Evolutionary conservation across 2,797 vertebrate species (phyloP), one percentile per base, ranked within the genome.

Genomic region (Sebastiscus albofasciatus): DNA sequence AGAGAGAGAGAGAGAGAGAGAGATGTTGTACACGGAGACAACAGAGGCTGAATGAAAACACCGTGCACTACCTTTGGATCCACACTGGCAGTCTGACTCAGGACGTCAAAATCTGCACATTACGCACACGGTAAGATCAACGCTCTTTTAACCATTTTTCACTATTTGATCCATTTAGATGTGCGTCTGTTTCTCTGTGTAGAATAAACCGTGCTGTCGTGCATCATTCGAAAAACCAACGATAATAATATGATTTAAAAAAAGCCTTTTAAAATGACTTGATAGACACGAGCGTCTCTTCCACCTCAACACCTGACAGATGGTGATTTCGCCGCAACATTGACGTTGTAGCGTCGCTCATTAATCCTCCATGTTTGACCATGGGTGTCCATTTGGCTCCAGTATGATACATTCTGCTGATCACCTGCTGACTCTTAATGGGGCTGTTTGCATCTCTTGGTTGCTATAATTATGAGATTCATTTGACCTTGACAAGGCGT

Each of bases 401-500:
- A 56, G 18, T 56, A 5, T 31, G 65, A 67, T 20, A 20, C 27
- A 34, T 3, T 33, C 13, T 36, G 33, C 29, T 16, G 27, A 61
- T 75, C 67, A 68, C 74, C 36, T 49, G 59, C 66, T 39, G 64
- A 61, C 29, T 61, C 7, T 0, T 4, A 10, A 18, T 8, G 1
- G 3, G 1, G 49, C n/a, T 29, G 16, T 75, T 68, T 75, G 61
- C 59, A 58, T 65, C 66, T 24, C 36, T 6, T 65, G 67, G 2
- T 59, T 0, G 55, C 8, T 71, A 26, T 64, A 49, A 60, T 56
- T 29, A 72, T 56, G 9, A 31, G 74, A 58, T 11, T 82, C 16
- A 33, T 89, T 86, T 94, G 94, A 95, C 94, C 94, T 94, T 95
- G 92, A 90, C 71, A 11, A 81, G 39, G 55, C 79, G 49, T 81